These are phyloP conservation scores for Latrodectus geometricus DNA, from an alignment of 1,140 invertebrate genomes.

Conservation along the genomic window DNA sequence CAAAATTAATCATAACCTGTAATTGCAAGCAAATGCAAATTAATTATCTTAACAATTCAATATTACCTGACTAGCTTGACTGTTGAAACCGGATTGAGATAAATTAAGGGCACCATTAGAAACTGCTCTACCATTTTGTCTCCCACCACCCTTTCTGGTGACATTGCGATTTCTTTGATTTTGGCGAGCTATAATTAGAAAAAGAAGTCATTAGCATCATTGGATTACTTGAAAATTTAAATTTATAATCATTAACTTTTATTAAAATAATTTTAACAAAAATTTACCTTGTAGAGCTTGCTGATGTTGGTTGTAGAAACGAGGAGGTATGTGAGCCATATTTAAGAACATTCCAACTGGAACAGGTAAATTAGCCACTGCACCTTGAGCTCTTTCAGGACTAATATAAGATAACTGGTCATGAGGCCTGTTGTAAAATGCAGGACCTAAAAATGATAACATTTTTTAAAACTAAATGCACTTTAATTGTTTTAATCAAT, in stretches of 20 bases:
- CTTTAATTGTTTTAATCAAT: not conserved
- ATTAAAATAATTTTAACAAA: not conserved
- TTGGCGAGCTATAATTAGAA: conserved; percentile 53
- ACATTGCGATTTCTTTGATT: conserved; percentile 61
- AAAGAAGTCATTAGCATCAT: not conserved
- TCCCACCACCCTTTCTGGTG: conserved; percentile 61
- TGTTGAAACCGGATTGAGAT: conserved; percentile 65
- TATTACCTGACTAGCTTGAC: conserved; percentile 68
- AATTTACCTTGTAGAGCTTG: conserved; percentile 72
- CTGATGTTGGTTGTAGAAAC: conserved; percentile 87
- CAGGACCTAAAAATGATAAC: conserved; percentile 54
- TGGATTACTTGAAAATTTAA: not conserved
- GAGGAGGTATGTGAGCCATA: conserved; percentile 87
- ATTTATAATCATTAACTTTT: not conserved
- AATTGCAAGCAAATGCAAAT: too few relatives aligned
- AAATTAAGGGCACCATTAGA: conserved; percentile 63
- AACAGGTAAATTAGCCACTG: conserved; percentile 77
- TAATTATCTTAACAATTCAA: not conserved
- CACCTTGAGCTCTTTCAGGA: conserved; percentile 83
- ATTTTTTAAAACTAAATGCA: not conserved
- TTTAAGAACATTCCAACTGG: conserved; percentile 96
- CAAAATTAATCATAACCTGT: too few relatives aligned
- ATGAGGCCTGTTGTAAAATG: conserved; percentile 75
- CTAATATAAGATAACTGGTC: conserved; percentile 95
- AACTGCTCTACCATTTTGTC: conserved; percentile 45